Evolutionary conservation across 2,888 invertebrate genomes (phyloP), one percentile per base, ranked within the genome.

Genomic region (Catotricha subobsoleta): DNA sequence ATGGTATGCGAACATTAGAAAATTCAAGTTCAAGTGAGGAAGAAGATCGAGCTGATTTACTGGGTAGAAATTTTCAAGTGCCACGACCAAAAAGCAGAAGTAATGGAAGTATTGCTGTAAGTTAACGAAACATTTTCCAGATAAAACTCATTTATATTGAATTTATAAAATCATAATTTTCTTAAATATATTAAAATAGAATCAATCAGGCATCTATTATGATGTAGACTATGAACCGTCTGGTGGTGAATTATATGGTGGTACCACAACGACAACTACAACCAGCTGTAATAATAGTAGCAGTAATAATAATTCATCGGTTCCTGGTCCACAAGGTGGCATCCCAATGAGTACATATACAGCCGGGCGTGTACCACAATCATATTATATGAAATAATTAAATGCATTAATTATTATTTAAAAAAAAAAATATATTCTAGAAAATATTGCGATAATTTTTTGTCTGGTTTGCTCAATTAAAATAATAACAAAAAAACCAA

Each of bases 121-220:
- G 51, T 48, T 39, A 31, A 2, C 20, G 13, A 4, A 12, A n/a
- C n/a, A n/a, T n/a, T n/a, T n/a, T n/a, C n/a, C n/a, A n/a, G n/a
- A n/a, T n/a, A n/a, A n/a, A n/a, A n/a, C n/a, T n/a, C n/a, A 9
- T 8, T 29, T 8, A 9, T 8, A 13, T 13, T 29, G 3, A 9
- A 9, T 12, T 9, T 5, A 9, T 29, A 12, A 29, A n/a, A n/a
- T 29, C 29, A 29, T 10, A 29, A 25, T 25, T 10, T 45, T 35
- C 44, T 27, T 41, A 44, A 45, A 46, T 49, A 46, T 46, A 25
- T 25, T 7, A 7, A 42, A 49, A 68, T 67, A 87, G 87, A 84
- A 86, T 60, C 86, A 86, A 67, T 83, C 80, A 49, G 84, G 84
- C 39, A 86, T 87, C 50, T 87, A 88, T 60, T 87, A 87, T 54